Evolutionary conservation across 2,113 vertebrate species (phyloP).

Genomic region (Ophthalmolycus amberensis): DNA sequence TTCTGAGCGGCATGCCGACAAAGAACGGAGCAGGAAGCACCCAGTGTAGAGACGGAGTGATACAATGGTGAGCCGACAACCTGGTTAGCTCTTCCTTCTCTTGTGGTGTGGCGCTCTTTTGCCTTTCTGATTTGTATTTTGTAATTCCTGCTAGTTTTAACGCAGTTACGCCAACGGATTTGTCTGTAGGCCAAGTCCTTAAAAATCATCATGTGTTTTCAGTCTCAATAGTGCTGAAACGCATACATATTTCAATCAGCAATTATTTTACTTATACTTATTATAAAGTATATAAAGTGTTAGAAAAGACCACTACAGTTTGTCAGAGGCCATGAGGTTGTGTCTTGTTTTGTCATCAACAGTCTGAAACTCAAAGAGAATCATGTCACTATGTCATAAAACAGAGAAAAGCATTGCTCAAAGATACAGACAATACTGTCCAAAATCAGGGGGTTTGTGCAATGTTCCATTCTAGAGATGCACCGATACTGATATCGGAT

Average conservation of each 20-base stretch:
- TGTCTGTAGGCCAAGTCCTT: not conserved
- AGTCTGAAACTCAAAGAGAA: too few species aligned
- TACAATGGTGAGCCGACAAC: not conserved
- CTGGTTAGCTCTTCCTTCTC: not conserved
- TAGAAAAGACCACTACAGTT: not conserved
- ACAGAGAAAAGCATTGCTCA: too few species aligned
- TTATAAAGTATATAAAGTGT: not conserved
- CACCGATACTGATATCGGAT: too few species aligned
- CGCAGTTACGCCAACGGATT: not conserved
- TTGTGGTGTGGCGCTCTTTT: not conserved
- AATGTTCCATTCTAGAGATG: too few species aligned
- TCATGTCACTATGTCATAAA: too few species aligned
- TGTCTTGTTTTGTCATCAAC: not conserved
- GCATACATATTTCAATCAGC: not conserved
- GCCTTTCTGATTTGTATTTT: not conserved
- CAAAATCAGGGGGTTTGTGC: too few species aligned
- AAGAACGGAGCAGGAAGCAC: not conserved
- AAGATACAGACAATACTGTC: too few species aligned
- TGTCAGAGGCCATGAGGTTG: not conserved
- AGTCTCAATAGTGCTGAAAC: not conserved
- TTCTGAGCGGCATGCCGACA: not conserved
- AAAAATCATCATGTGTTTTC: not conserved
- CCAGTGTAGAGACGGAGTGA: not conserved
- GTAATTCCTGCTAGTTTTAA: not conserved
- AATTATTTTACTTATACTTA: not conserved